Base-by-base conservation (phyloP, 2,797 vertebrate genomes). In the Pipistrellus pipistrellus region DNA sequence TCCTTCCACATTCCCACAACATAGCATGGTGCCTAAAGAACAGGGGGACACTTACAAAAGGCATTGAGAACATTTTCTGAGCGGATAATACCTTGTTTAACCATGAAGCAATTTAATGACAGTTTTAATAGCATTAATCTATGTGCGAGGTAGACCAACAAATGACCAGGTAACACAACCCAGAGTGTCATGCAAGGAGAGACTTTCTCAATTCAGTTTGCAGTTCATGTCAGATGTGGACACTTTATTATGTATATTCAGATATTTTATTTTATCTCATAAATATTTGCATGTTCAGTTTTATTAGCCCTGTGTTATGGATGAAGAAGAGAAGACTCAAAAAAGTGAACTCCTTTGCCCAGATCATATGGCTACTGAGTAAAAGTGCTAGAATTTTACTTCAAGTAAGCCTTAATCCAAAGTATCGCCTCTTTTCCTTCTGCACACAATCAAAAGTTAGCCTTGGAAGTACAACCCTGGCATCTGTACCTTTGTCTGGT, bases 61-160 rank as follows among this genome's bases (percentile, higher is more conserved):
- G 18, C 81, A 62, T 44, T 17, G 32, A 84, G 25, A 53, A 59
- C 32, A 25, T 81, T 85, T 83, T 73, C 78, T 41, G 30, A 62
- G 48, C 14, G 25, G 48, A 44, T 41, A 44, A 38, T 69, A 88
- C 10, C 38, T 66, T 84, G 12, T 68, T 69, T 85, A 72, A 44
- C 41, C 59, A 68, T 15, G 38, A 69, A 80, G 25, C 32, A 66
- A 57, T 88, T 64, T 88, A 73, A 80, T 75, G 88, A 32, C 12
- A 21, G 17, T 73, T 78, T 88, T 91, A 80, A 80, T 88, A 51
- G 62, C 64, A 51, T 83, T 91, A 72, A 59, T 84, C 48, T 94
- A 13, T 35, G 21, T 51, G 68, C n/a, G 41, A 41, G 32, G 46
- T 66, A 38, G 59, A 35, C 71, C 86, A 86, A 13, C 41, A 85